These are phyloP conservation scores for Sicus ferrugineus DNA, from an alignment of 2,888 invertebrate species.

Conservation along the genomic window DNA sequence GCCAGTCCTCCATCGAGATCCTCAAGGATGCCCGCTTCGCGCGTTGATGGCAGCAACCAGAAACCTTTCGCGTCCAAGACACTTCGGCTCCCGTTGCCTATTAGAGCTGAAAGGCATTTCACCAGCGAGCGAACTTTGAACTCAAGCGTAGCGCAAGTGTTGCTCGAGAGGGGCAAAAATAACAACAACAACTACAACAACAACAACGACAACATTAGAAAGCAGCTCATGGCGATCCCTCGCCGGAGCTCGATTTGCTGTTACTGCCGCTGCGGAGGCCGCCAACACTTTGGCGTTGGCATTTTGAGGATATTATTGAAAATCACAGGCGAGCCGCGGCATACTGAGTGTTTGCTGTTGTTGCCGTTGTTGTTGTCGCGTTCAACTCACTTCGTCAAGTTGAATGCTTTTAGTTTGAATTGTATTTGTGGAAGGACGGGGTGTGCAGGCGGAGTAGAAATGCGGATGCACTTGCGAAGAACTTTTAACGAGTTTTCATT, in stretches of 20 bases:
- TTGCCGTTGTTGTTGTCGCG: background rate
- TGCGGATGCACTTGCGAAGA: conserved; percentile 34
- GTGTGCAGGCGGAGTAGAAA: conserved; percentile 3
- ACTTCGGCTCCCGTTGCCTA: conserved; percentile 18
- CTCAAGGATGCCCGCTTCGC: too few species aligned
- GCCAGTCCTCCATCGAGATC: background rate
- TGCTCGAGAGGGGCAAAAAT: background rate
- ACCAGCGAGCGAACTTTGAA: background rate
- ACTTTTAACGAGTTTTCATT: conserved; percentile 47
- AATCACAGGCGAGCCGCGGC: conserved; percentile 23
- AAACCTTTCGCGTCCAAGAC: background rate
- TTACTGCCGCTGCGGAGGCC: conserved; percentile 20
- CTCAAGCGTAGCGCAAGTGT: background rate
- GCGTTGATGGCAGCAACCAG: background rate
- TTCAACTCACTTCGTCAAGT: background rate
- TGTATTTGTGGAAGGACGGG: background rate
- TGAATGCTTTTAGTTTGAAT: conserved; percentile 24
- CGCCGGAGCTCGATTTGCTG: conserved; percentile 24
- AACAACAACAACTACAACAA: background rate
- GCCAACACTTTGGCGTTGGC: conserved; percentile 25
- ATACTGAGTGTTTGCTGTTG: background rate
- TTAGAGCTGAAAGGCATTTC: conserved; percentile 25
- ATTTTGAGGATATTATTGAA: conserved; percentile 31
- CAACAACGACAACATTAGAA: background rate
- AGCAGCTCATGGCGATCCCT: conserved; percentile 15